Conservation (phyloP, 2,797 vertebrate genomes). For the Zalophus californianus region DNA sequence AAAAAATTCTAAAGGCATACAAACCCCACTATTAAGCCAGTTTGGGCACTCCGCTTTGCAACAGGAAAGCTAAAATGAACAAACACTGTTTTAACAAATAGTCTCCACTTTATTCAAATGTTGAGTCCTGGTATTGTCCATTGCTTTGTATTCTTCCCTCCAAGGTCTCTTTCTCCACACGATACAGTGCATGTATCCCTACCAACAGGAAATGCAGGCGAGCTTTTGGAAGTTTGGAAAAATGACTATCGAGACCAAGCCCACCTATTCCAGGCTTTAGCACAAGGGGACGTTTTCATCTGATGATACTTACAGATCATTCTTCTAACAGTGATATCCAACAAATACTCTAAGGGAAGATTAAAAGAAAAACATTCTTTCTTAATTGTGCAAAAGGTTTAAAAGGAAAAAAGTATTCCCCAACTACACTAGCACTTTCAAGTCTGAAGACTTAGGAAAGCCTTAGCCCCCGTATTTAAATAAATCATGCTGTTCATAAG, state of each 20-base stretch:
- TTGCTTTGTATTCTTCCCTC: neutral
- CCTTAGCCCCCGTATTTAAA: neutral
- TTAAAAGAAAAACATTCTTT: neutral
- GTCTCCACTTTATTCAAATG: too few relatives aligned
- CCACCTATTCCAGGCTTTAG: neutral
- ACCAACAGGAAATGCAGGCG: neutral
- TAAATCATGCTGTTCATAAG: neutral
- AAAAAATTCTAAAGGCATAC: neutral
- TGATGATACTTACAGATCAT: neutral
- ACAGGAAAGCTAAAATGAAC: neutral
- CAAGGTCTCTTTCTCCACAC: neutral
- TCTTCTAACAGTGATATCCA: neutral
- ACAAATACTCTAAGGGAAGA: slow-evolving; percentile 28
- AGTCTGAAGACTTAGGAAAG: neutral
- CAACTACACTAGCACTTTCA: neutral
- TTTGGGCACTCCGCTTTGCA: neutral
- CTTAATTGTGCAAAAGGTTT: neutral
- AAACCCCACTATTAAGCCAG: neutral
- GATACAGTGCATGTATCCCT: too few relatives aligned
- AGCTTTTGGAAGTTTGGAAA: neutral
- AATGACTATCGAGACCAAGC: neutral
- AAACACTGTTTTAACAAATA: neutral
- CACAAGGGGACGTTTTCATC: neutral
- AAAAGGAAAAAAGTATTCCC: neutral
- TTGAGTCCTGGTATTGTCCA: neutral